Base-by-base conservation (phyloP, 2,888 invertebrate genomes). In the Caenorhabditis sp. region DNA sequence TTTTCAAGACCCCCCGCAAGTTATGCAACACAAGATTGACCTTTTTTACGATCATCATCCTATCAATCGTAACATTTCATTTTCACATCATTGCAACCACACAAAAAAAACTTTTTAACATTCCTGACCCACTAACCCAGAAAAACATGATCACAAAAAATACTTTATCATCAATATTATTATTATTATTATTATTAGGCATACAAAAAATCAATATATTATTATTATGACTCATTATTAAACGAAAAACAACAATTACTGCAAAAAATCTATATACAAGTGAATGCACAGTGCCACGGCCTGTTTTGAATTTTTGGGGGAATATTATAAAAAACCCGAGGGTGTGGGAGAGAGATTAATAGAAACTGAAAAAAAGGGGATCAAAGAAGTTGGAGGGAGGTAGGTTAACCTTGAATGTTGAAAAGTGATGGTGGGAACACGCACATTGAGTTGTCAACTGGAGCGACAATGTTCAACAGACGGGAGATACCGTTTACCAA, bases 351-450 rank as follows among this genome's bases (percentile, higher is more conserved):
- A 26, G 49, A 58, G 60, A 62, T 58, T 31, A 57, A n/a, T 27
- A 26, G 58, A 51, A 36, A 50, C 19, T 27, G 60, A 66, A 50
- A 59, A 49, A 37, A 36, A 57, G 60, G 54, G 55, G 50, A 57
- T 43, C n/a, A n/a, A n/a, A n/a, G n/a, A n/a, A n/a, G n/a, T n/a
- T n/a, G n/a, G n/a, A 31, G 31, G 31, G 31, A 31, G 31, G 31
- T 31, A 31, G 49, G 43, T 80, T 71, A 82, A 64, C 83, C 83
- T 62, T 77, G 77, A 53, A 83, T 78, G 61, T 82, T 83, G 83
- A 88, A 88, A n/a, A 88, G 82, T 21, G 81, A 82, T 21, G 87
- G 86, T 59, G 88, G 88, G 84, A 88, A 88, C 31, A 79, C 81
- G 79, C 88, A 88, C 77, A 88, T 83, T 17, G 86, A 79, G 66